Evolutionary conservation across 1,140 invertebrate species (phyloP).

Genomic region (Wiebesia pumilae): DNA sequence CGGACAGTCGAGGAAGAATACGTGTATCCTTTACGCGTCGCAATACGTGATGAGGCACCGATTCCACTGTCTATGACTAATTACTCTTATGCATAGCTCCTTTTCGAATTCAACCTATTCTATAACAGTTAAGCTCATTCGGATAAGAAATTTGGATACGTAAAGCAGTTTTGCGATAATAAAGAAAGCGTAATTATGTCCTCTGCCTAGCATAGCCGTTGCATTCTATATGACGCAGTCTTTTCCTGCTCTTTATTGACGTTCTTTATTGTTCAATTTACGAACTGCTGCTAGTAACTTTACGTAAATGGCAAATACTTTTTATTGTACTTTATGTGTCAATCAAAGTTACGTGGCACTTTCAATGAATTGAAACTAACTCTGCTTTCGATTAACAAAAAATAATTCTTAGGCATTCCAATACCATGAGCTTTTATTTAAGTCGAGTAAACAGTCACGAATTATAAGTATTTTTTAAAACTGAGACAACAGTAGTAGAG

Average conservation of each 20-base stretch:
- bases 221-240: neutral
- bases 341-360: neutral
- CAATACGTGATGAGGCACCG: neutral
- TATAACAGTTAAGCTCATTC: neutral
- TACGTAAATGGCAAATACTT: neutral
- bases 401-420: neutral
- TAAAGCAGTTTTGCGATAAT: neutral
- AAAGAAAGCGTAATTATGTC: constrained; percentile 20
- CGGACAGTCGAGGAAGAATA: neutral
- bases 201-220: neutral
- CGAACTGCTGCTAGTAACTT: neutral
- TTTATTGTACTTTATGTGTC: neutral
- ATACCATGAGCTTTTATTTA: no score
- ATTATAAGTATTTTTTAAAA: no score
- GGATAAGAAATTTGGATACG: neutral
- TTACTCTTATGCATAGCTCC: neutral
- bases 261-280: constrained; percentile 16
- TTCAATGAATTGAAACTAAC: neutral
- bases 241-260: neutral
- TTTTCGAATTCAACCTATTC: neutral
- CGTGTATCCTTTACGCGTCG: neutral
- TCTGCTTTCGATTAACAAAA: neutral
- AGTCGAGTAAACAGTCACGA: no score
- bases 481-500: no score
- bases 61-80: neutral